Percentiles rank a stretch among this genome's conserved stretches.
These are phyloP conservation scores for Macropis europaea DNA, from an alignment of 2,888 invertebrate species.

Conservation along the genomic window DNA sequence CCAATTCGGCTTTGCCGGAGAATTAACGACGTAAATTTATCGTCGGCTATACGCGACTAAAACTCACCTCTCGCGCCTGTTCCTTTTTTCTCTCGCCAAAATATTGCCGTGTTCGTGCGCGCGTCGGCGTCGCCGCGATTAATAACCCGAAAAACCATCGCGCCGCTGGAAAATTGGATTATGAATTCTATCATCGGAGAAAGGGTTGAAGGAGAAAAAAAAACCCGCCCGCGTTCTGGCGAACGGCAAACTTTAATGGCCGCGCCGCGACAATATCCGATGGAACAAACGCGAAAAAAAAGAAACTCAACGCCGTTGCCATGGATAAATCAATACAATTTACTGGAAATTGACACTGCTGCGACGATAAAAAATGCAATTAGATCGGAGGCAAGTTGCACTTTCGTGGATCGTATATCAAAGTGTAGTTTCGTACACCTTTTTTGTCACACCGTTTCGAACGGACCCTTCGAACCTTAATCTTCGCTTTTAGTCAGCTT, in stretches of 20 bases:
- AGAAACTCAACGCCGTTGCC: neutral
- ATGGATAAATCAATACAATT: neutral
- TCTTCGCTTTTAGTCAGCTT: no score
- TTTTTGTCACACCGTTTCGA: no score
- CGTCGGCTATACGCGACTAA: neutral
- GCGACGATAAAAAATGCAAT: neutral
- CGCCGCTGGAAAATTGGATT: slow-evolving; percentile 30
- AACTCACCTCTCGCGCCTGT: neutral
- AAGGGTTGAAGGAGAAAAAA: neutral
- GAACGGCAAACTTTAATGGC: slow-evolving; percentile 19
- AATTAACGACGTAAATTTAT: slow-evolving; percentile 50
- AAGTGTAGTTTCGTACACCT: no score
- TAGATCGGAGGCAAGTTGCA: neutral
- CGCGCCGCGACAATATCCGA: neutral
- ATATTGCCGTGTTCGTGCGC: slow-evolving; percentile 19
- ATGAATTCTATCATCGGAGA: neutral
- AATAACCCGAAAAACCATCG: slow-evolving; percentile 32
- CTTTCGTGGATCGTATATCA: neutral
- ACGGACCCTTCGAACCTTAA: no score
- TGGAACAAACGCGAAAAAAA: slow-evolving; percentile 5
- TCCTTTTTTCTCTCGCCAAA: neutral
- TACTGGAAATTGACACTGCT: neutral
- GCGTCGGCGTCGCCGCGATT: slow-evolving; percentile 10
- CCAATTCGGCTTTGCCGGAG: slow-evolving; percentile 28
- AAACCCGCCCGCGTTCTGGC: neutral